Evolutionary conservation across 1,140 invertebrate genomes (phyloP).

Genomic region (Onthophagus taurus): DNA sequence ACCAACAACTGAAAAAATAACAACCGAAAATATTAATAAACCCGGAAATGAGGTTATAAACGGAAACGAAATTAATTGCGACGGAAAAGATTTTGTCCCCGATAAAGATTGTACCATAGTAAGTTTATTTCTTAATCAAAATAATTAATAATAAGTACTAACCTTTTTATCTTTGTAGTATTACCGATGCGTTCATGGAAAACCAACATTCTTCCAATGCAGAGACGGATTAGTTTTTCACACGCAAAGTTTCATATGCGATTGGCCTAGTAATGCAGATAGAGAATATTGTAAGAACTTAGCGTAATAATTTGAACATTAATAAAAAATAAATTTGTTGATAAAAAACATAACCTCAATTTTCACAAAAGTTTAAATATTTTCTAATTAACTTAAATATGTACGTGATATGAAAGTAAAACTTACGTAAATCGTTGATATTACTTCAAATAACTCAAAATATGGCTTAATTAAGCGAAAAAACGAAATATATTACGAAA

Average conservation of each 20-base stretch:
- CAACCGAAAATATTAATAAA: conserved; percentile 18
- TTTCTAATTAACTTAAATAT: too few relatives aligned
- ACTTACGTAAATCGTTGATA: too few relatives aligned
- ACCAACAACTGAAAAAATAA: conserved; percentile 13
- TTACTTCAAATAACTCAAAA: too few relatives aligned
- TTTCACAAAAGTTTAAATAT: too few relatives aligned
- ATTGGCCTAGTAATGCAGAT: conserved; percentile 67
- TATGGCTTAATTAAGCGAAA: too few relatives aligned
- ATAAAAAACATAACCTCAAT: too few relatives aligned
- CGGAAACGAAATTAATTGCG: conserved; percentile 44
- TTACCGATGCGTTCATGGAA: conserved; percentile 68
- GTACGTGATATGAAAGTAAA: too few relatives aligned
- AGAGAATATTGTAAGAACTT: conserved; percentile 44
- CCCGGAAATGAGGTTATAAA: conserved; percentile 33
- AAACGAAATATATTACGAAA: too few relatives aligned
- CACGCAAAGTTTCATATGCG: conserved; percentile 54
- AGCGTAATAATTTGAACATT: neutral
- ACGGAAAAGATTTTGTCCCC: conserved; percentile 52
- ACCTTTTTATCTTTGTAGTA: conserved; percentile 50
- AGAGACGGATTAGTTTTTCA: conserved; percentile 67
- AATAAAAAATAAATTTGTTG: too few relatives aligned
- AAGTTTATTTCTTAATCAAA: conserved; percentile 22
- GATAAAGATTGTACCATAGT: conserved; percentile 55
- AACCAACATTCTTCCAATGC: conserved; percentile 60
- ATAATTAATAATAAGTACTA: conserved; percentile 12